Conservation (phyloP, 2,888 invertebrate genomes). For the Coelogynopora nodosa region DNA sequence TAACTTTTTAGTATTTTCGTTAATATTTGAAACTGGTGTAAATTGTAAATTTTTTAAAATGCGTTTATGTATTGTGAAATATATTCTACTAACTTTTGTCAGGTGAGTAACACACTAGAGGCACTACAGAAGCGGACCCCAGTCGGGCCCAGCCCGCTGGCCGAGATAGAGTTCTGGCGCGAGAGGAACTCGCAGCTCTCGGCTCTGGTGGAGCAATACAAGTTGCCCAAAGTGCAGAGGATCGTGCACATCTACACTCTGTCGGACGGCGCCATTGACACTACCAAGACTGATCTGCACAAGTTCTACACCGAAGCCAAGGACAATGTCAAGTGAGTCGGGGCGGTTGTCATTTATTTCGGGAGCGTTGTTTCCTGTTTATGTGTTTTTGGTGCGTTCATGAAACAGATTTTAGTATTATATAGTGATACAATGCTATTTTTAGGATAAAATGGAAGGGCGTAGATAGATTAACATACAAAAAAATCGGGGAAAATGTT, state of each 20-base stretch:
- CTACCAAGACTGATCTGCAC: constrained; percentile 67
- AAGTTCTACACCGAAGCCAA: constrained; percentile 71
- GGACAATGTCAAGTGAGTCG: constrained; percentile 67
- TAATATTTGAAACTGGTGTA: too few species aligned
- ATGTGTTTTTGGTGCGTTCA: too few species aligned
- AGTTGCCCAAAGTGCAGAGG: constrained; percentile 69
- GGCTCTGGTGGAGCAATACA: constrained; percentile 75
- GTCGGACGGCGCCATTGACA: constrained; percentile 65
- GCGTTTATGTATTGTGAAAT: too few species aligned
- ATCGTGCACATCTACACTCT: constrained; percentile 67
- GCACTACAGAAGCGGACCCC: constrained; percentile 57
- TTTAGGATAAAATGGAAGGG: too few species aligned
- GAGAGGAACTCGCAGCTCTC: constrained; percentile 75
- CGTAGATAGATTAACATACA: too few species aligned
- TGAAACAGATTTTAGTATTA: too few species aligned
- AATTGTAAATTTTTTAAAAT: too few species aligned
- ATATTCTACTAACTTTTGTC: too few species aligned
- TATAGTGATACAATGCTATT: too few species aligned
- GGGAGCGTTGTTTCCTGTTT: too few species aligned
- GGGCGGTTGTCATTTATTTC: not conserved
- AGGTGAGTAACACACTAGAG: constrained; percentile 48
- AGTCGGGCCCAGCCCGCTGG: constrained; percentile 74
- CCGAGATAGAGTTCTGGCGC: constrained; percentile 81
- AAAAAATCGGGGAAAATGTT: too few species aligned
- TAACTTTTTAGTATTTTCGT: too few species aligned